Percentiles rank a stretch among this genome's conserved stretches.
phyloP scores from a whole-genome alignment of 2,113 vertebrate genomes.

The Taxidea taxus region DNA sequence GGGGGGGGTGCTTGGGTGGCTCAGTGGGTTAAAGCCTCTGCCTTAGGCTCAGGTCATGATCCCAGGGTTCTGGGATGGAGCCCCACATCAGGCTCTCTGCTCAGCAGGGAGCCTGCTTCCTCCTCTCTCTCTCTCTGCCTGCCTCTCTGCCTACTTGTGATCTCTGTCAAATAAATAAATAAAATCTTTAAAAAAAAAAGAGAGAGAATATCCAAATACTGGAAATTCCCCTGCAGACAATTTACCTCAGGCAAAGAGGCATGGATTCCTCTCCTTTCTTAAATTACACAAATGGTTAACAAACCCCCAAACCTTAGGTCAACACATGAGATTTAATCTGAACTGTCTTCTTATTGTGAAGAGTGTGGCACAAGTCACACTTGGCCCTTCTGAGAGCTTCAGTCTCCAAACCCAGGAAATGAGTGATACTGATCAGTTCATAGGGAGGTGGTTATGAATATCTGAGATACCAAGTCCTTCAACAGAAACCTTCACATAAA shows the following conservation, averaged over 20 bases:
- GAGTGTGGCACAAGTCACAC: neutral
- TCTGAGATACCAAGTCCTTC: neutral
- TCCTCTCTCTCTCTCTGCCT: too few relatives aligned
- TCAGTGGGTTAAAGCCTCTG: too few relatives aligned
- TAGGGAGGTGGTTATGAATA: fast-evolving
- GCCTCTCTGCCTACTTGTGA: too few relatives aligned
- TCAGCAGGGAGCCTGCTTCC: too few relatives aligned
- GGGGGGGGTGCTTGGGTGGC: too few relatives aligned
- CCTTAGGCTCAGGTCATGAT: too few relatives aligned
- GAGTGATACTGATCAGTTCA: neutral
- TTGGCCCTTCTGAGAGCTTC: neutral
- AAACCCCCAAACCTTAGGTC: neutral
- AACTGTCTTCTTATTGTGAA: neutral
- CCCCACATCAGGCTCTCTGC: too few relatives aligned
- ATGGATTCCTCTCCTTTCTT: neutral
- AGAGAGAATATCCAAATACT: neutral
- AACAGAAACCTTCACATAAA: neutral
- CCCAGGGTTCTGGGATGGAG: too few relatives aligned
- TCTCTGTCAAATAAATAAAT: too few relatives aligned
- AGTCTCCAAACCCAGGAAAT: neutral
- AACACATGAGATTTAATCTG: neutral
- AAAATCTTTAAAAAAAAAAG: neutral
- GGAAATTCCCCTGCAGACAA: neutral
- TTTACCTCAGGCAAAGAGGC: neutral
- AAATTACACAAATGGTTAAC: neutral